These are phyloP conservation scores for Leptopilina boulardi DNA, from an alignment of 1,140 invertebrate species.

Conservation along the genomic window DNA sequence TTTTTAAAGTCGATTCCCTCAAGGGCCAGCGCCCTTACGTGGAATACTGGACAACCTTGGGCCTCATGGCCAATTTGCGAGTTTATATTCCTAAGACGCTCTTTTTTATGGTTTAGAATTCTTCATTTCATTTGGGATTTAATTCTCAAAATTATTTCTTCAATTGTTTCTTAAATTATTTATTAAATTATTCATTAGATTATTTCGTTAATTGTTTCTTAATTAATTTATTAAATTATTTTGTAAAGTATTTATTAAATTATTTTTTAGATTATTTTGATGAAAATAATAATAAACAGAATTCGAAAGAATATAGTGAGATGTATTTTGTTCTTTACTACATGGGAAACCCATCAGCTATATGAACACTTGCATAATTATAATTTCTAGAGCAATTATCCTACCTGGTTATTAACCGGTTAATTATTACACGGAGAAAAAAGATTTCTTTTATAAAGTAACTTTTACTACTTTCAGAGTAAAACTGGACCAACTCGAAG, in stretches of 20 bases:
- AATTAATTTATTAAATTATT: neutral
- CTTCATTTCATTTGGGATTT: constrained; percentile 62
- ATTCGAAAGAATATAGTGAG: neutral
- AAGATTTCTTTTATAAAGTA: too few relatives aligned
- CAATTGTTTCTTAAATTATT: neutral
- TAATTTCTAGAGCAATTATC: constrained; percentile 19
- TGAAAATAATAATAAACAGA: too few relatives aligned
- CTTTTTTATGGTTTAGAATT: constrained; percentile 50
- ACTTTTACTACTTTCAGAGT: too few relatives aligned
- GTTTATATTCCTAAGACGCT: constrained; percentile 60
- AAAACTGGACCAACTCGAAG: too few relatives aligned
- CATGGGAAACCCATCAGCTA: neutral
- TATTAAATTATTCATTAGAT: neutral
- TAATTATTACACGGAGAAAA: too few relatives aligned
- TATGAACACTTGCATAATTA: constrained; percentile 7
- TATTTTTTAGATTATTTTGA: too few relatives aligned
- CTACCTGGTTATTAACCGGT: constrained; percentile 1
- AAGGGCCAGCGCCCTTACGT: constrained; percentile 72
- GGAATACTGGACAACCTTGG: constrained; percentile 74
- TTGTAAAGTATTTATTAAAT: neutral
- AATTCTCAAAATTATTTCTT: constrained; percentile 39
- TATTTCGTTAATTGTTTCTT: too few relatives aligned
- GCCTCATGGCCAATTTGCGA: constrained; percentile 74
- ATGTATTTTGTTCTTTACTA: neutral
- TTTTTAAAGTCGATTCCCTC: constrained; percentile 54